Evolutionary conservation across 2,113 vertebrate species (phyloP).

Genomic region (Aplodontia rufa): DNA sequence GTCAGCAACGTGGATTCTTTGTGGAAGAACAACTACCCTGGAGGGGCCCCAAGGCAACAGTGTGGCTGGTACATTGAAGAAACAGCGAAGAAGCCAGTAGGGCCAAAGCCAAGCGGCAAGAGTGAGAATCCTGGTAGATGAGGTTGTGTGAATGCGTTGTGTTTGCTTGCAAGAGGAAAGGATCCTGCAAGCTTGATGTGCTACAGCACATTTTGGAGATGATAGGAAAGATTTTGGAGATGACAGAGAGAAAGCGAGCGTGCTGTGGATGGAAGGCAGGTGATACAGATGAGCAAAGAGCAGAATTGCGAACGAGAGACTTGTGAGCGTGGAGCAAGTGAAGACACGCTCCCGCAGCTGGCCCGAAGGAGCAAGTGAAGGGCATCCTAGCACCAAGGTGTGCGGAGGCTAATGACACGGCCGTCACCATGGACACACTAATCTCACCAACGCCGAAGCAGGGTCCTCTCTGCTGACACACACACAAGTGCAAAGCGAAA

Average conservation of each 20-base stretch:
- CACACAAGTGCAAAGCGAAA: neutral
- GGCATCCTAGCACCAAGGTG: neutral
- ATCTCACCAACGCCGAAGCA: neutral
- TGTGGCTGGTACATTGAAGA: neutral
- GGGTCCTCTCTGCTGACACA: neutral
- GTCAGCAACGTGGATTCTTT: fast-evolving
- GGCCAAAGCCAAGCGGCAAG: neutral
- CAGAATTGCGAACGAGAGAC: neutral
- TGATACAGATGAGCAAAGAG: neutral
- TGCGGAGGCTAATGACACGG: neutral
- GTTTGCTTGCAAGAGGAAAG: neutral
- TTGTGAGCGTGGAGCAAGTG: neutral
- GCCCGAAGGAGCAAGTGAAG: neutral
- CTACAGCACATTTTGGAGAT: too few relatives aligned
- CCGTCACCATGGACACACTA: neutral
- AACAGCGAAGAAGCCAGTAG: neutral
- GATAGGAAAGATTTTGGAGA: too few relatives aligned
- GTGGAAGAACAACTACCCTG: neutral
- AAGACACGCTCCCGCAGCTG: neutral
- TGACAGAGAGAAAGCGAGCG: neutral
- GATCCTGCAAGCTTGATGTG: neutral
- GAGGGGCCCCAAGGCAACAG: too few relatives aligned
- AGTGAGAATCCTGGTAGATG: too few relatives aligned
- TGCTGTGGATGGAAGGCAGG: neutral
- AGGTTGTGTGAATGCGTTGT: neutral